Percentiles rank a stretch among this genome's conserved stretches.
Evolutionary conservation across 1,140 invertebrate genomes (phyloP).

Genomic region (Tetramorium alpestre): DNA sequence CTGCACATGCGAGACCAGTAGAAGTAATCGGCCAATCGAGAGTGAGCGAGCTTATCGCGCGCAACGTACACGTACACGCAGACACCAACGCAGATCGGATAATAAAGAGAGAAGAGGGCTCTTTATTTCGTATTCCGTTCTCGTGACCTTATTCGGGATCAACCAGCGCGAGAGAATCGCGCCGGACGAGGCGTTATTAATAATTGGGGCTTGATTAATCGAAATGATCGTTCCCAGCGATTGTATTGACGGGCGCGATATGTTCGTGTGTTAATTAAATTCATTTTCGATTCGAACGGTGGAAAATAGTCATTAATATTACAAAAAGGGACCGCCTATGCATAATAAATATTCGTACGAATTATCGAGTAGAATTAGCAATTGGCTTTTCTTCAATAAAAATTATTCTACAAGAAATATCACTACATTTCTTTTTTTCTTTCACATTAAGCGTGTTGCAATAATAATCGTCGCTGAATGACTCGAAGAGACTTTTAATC

Average conservation of each 20-base stretch:
- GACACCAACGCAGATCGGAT: slow-evolving; percentile 31
- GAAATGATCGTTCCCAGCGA: slow-evolving; percentile 34
- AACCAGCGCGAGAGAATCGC: slow-evolving; percentile 39
- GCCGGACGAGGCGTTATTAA: slow-evolving; percentile 51
- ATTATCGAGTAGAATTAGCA: not conserved
- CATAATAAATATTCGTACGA: not conserved
- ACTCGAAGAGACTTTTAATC: not conserved
- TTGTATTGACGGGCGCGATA: not conserved
- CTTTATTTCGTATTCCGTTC: slow-evolving; percentile 59
- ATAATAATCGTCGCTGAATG: not conserved
- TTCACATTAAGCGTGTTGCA: not conserved
- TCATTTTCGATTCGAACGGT: not conserved
- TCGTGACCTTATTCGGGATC: slow-evolving; percentile 68
- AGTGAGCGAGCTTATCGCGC: slow-evolving; percentile 24
- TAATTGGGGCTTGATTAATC: slow-evolving; percentile 55
- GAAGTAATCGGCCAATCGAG: slow-evolving; percentile 52
- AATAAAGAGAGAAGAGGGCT: slow-evolving; percentile 64
- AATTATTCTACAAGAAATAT: not conserved
- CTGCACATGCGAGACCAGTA: slow-evolving; percentile 53
- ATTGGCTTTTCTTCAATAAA: not conserved
- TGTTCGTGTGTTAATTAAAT: slow-evolving; percentile 29
- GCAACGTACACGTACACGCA: not conserved
- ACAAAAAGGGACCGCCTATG: not conserved
- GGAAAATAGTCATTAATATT: not conserved
- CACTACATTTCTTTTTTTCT: not conserved